Evolutionary conservation across 2,888 invertebrate species (phyloP), one percentile per base, ranked within the genome.

Genomic region (Ellobium chinense): DNA sequence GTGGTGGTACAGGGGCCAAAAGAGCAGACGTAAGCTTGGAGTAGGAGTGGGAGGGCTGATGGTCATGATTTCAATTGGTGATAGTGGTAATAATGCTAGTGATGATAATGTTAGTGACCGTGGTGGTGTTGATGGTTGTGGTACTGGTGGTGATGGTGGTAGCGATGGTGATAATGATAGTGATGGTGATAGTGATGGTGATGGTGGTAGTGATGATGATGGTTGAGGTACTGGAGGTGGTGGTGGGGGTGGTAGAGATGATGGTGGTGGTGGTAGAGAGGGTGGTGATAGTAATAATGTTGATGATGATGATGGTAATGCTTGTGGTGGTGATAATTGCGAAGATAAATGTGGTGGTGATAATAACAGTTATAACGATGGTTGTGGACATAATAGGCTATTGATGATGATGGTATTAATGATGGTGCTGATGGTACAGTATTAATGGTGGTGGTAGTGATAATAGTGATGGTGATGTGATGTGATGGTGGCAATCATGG

Each of bases 211-310:
- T 70, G 70, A 54, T 70, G 54, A 70, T 70, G 54, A 46, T 46
- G 73, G 60, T 73, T 58, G 60, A 58, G 73, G 54, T 73, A 60
- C 27, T 73, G 60, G 29, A 58, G 58, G 31, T 73, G 60, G 27
- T 58, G 73, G 7, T 73, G 73, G 34, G 56, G 73, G 34, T 73
- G 73, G 34, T 58, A 27, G 34, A 58, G 73, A 73, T 73, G 73
- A 58, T 73, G 73, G 60, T 73, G 58, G 34, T 73, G 58, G 60
- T 73, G 60, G n/a, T 73, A 29, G 58, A 54, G 73, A 58, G 56
- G 58, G 34, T 56, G 73, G 54, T 73, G 73, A 58, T 73, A 60
- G 34, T 73, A 36, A 56, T 73, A 34, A 58, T 58, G 73, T 58
- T 73, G 73, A 58, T 73, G 73, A 58, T 73, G 73, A 60, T 58